Conservation (phyloP, 2,113 vertebrate species). For the Cephalophus harveyi region DNA sequence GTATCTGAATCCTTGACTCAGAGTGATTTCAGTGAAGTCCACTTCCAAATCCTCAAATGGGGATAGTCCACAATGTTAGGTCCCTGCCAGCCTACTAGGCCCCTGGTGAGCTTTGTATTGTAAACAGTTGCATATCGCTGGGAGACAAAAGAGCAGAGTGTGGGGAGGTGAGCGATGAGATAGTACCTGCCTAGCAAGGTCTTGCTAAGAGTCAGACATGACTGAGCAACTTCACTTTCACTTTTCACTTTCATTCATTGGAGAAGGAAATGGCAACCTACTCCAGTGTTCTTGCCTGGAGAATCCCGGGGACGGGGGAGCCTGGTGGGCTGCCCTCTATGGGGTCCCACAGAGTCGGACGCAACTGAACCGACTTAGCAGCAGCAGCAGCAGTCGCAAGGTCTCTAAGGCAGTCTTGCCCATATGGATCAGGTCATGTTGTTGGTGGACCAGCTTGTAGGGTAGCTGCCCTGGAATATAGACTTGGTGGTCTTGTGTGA, state of each 20-base stretch:
- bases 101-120: background rate
- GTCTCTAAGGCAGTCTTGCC: background rate
- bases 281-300: too few species aligned
- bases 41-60: background rate
- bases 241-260: too few species aligned
- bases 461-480: background rate
- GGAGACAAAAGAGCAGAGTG: background rate
- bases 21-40: background rate
- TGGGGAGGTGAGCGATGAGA: background rate
- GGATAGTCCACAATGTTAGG: background rate
- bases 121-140: background rate
- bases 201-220: background rate
- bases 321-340: too few species aligned
- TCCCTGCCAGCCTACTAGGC: background rate
- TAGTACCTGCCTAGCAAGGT: background rate
- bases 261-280: too few species aligned
- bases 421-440: background rate
- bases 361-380: too few species aligned
- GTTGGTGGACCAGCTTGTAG: background rate
- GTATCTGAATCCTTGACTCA: background rate
- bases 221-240: too few species aligned
- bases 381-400: background rate
- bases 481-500: background rate
- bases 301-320: too few species aligned
- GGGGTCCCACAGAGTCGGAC: too few species aligned